Base-by-base conservation (phyloP, 2,113 vertebrate genomes). In the Carettochelys insculpta region DNA sequence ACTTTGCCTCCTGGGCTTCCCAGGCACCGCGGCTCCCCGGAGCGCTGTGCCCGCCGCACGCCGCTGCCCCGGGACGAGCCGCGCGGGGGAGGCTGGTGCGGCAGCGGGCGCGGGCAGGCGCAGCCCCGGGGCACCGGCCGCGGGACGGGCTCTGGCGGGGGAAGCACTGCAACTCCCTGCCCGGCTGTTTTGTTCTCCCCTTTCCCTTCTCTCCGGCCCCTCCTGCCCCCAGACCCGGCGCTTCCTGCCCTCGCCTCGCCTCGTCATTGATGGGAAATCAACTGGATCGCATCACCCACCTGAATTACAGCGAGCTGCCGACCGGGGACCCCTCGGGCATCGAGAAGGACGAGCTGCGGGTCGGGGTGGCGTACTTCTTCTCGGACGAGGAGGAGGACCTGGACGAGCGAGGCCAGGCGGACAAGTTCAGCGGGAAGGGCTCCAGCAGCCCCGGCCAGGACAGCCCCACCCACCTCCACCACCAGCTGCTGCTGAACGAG, bases 231-330 rank as follows among this genome's bases (percentile, higher is more conserved):
- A 98, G 98, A 98, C 98, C 98, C 98, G 97, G 98, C 97, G 97
- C 97, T 98, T 98, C 97, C 98, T 98, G 98, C 97, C 98, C 98
- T 98, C 97, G 97, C 98, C 97, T 97, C 97, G 98, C 98, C 98
- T 97, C 98, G 98, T 98, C 98, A 99, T 99, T 99, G 99, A 99
- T 99, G 99, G 99, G 99, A 98, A 99, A 99, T 98, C 99, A 99
- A 99, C 99, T 99, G 98, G 99, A 99, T 97, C 99, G 99, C 98
- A 99, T 99, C 98, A 99, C 99, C 97, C 99, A 99, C 98, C 99
- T 99, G 97, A 99, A 98, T 98, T 99, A 99, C 98, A 99, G 99
- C 97, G 99, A 99, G 97, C 97, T 99, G 98, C 99, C 99, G 97
- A 99, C 99, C 71, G 99, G 99, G 95, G 99, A 99, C 98, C 99